phyloP scores from a whole-genome alignment of 2,888 invertebrate genomes.

The Chalcosyrphus nemorum region DNA sequence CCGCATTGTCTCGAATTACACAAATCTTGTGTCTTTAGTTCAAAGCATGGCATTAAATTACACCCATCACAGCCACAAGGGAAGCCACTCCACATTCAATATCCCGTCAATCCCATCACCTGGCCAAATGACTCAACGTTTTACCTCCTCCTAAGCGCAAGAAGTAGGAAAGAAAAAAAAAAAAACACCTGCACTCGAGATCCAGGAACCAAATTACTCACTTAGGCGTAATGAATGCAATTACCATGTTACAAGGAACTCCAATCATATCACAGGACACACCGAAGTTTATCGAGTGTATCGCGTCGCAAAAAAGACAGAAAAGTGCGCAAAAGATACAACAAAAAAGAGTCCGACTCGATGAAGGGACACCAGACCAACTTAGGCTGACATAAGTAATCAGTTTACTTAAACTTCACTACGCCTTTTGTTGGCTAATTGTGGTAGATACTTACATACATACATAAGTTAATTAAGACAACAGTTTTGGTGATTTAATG shows the following conservation, averaged over 20 bases:
- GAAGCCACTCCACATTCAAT: conserved; percentile 36
- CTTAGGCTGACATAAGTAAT: conserved; percentile 54
- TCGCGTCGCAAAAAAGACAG: conserved; percentile 12
- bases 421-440: conserved; percentile 19
- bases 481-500: conserved; percentile 53
- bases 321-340: too few relatives aligned
- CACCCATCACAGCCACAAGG: conserved; percentile 58
- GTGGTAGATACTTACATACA: conserved; percentile 13
- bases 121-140: conserved; percentile 54
- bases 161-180: too few relatives aligned
- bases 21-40: conserved; percentile 44
- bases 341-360: not conserved
- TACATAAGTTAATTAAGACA: conserved; percentile 52
- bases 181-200: too few relatives aligned
- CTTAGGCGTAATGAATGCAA: conserved; percentile 67
- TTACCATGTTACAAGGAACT: conserved; percentile 70
- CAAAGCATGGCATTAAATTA: conserved; percentile 52
- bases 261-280: conserved; percentile 62
- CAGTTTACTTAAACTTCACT: conserved; percentile 43
- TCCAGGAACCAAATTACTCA: conserved; percentile 72
- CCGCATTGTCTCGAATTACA: conserved; percentile 66
- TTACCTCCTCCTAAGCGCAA: conserved; percentile 7
- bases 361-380: conserved; percentile 58
- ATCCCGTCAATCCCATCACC: conserved; percentile 43
- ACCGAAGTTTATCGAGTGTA: conserved; percentile 27